Conservation (phyloP, 2,113 vertebrate species). For the Silurus meridionalis region DNA sequence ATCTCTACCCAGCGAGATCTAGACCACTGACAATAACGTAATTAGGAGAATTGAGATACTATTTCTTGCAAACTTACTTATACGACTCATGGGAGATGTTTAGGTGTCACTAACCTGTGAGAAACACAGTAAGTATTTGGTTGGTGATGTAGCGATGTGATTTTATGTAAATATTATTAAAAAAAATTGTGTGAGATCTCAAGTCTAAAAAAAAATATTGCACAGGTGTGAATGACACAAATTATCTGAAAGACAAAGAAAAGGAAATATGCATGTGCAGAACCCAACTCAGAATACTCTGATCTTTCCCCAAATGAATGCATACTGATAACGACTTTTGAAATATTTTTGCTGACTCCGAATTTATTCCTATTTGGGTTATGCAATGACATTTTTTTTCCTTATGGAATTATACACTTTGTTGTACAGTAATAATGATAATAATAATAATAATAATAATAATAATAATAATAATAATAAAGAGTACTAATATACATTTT, state of each 20-base stretch:
- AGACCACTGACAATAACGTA: background rate
- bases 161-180: background rate
- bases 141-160: background rate
- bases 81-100: background rate
- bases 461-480: no score
- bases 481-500: background rate
- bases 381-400: background rate
- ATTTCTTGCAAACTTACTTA: background rate
- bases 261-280: background rate
- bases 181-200: background rate
- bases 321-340: background rate
- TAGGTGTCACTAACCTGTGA: background rate
- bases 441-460: no score
- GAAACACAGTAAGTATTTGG: background rate
- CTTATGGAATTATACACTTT: background rate
- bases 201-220: background rate
- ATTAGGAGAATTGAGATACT: no score
- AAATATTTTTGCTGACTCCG: background rate
- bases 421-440: no score
- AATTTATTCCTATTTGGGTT: background rate
- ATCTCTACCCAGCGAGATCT: background rate
- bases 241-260: no score
- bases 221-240: no score
- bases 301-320: background rate
- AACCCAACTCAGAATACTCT: background rate